These are phyloP conservation scores for Sialia sialis DNA, from an alignment of 2,113 vertebrate species.

Conservation along the genomic window DNA sequence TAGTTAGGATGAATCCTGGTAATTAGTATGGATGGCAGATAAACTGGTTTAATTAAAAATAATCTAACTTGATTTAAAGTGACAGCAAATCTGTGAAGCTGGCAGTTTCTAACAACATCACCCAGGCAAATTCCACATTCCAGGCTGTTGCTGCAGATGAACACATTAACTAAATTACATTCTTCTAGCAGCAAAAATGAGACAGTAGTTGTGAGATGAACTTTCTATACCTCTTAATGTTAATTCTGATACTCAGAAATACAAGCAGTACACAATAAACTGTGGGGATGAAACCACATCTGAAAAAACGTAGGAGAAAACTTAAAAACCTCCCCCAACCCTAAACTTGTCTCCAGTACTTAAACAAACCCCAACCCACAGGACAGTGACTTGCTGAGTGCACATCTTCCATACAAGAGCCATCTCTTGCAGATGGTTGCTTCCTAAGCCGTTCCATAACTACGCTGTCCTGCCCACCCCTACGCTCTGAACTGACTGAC, in stretches of 20 bases:
- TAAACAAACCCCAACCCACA: not conserved
- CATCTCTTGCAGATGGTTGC: not conserved
- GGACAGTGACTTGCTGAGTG: not conserved
- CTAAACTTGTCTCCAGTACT: not conserved
- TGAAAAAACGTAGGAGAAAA: not conserved
- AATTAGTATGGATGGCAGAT: constrained; percentile 69
- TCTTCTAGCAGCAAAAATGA: not conserved
- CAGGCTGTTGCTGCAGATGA: constrained; percentile 20
- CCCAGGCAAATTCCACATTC: constrained; percentile 44
- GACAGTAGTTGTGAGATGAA: not conserved
- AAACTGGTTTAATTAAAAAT: constrained; percentile 67
- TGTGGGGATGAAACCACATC: not conserved
- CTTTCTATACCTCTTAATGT: not conserved
- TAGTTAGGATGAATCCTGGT: constrained; percentile 54
- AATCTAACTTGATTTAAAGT: constrained; percentile 57
- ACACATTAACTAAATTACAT: not conserved
- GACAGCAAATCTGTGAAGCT: constrained; percentile 41
- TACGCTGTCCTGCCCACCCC: not conserved
- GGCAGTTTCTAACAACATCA: constrained; percentile 34
- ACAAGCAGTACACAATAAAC: not conserved
- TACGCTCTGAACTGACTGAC: not conserved
- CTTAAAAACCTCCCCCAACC: not conserved
- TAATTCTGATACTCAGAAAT: not conserved
- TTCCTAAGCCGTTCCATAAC: not conserved
- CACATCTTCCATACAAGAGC: not conserved